Evolutionary conservation across 2,113 vertebrate species (phyloP).

Genomic region (Saccopteryx leptura): DNA sequence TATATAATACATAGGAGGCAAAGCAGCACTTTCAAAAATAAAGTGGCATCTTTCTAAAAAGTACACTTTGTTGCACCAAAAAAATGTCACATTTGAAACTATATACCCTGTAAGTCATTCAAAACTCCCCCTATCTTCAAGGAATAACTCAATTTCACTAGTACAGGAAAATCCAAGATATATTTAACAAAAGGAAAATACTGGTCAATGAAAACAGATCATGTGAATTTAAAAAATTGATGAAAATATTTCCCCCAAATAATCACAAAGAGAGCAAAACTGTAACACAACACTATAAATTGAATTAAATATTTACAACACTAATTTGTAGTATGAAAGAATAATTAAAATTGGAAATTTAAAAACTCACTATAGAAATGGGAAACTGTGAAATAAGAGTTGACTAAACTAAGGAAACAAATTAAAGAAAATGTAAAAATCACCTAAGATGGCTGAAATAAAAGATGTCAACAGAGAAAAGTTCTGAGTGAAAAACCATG

Average conservation of each 20-base stretch:
- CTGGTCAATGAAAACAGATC: neutral
- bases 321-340: neutral
- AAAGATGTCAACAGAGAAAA: neutral
- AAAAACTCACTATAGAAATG: neutral
- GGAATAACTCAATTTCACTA: neutral
- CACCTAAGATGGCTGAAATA: neutral
- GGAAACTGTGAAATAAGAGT: neutral
- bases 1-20: no score
- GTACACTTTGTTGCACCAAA: neutral
- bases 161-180: neutral
- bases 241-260: neutral
- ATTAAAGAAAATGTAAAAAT: neutral
- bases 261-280: neutral
- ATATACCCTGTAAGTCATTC: neutral
- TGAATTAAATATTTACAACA: neutral
- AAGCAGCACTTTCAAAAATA: neutral
- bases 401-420: neutral
- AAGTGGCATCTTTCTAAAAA: neutral
- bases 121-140: neutral
- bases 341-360: neutral
- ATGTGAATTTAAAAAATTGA: neutral
- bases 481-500: neutral
- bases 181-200: neutral
- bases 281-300: neutral
- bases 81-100: neutral